Evolutionary conservation across 1,140 invertebrate species (phyloP), one percentile per base, ranked within the genome.

Genomic region (Campoletis sonorensis): DNA sequence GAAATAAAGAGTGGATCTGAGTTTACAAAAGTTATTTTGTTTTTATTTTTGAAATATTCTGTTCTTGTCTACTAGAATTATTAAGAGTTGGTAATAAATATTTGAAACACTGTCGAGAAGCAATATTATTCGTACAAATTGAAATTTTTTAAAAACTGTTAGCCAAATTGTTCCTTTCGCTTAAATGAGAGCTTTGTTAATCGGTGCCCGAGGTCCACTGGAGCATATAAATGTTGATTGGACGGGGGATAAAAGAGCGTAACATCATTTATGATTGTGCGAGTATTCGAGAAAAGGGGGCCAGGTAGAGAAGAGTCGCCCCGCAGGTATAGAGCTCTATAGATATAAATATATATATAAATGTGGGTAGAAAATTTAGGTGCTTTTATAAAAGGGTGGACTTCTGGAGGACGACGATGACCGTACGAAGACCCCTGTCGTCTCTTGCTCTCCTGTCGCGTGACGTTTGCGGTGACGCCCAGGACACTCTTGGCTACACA

Each of bases 381-480:
- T 75, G 72, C 21, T 75, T 11, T 70, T 54, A 54, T 75, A 75
- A 75, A 75, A 49, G 72, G 72, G 72, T 75, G 72, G 49, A n/a
- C 40, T 54, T 26, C 45, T 30, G 49, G 16, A 54, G 37, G 72
- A 75, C 72, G 72, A 75, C 72, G 49, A 75, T 49, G n/a, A 75
- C 72, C 18, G 30, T 30, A 70, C 27, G 68, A 70, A 30, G 27
- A 70, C 23, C 72, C 10, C 51, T 54, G 51, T 54, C 51, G 4
- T 23, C 72, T 54, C 72, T 64, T 23, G 72, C 21, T 49, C 58
- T 64, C n/a, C 58, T 78, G 76, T 78, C 76, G 76, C 76, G 76
- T 64, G 76, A 78, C 23, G 76, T 78, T 78, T 61, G 30, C 76
- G 76, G 76, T 33, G 30, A 78, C 76, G 76, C 76, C 76, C 76